Conservation (phyloP, 2,888 invertebrate genomes). For the Apamea monoglypha region DNA sequence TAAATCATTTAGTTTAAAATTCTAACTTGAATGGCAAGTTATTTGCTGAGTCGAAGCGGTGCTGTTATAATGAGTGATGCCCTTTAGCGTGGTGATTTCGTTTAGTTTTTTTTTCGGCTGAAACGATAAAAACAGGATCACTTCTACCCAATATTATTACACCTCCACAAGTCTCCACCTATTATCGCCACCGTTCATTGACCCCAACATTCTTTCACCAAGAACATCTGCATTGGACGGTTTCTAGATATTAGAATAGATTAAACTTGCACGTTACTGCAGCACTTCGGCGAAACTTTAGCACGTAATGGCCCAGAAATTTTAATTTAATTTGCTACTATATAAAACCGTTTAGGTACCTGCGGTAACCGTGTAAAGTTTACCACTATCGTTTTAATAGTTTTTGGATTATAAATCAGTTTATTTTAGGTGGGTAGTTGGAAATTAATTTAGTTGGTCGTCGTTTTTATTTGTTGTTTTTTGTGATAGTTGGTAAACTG, state of each 20-base stretch:
- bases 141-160: neutral
- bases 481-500: neutral
- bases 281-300: slow-evolving; percentile 39
- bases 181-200: slow-evolving; percentile 28
- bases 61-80: no score
- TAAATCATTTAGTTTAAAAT: no score
- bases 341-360: slow-evolving; percentile 42
- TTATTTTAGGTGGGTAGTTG: slow-evolving; percentile 24
- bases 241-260: slow-evolving; percentile 40
- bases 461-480: slow-evolving; percentile 5
- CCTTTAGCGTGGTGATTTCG: no score
- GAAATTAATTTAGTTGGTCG: slow-evolving; percentile 19
- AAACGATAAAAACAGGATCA: neutral
- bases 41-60: no score
- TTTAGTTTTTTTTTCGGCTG: neutral
- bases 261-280: slow-evolving; percentile 53
- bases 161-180: neutral
- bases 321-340: slow-evolving; percentile 58
- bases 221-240: slow-evolving; percentile 55
- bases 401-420: slow-evolving; percentile 31
- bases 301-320: slow-evolving; percentile 53
- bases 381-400: slow-evolving; percentile 24
- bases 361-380: slow-evolving; percentile 23
- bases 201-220: slow-evolving; percentile 21
- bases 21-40: no score